phyloP scores from a whole-genome alignment of 2,888 invertebrate species.

The Diloba caeruleocephala region DNA sequence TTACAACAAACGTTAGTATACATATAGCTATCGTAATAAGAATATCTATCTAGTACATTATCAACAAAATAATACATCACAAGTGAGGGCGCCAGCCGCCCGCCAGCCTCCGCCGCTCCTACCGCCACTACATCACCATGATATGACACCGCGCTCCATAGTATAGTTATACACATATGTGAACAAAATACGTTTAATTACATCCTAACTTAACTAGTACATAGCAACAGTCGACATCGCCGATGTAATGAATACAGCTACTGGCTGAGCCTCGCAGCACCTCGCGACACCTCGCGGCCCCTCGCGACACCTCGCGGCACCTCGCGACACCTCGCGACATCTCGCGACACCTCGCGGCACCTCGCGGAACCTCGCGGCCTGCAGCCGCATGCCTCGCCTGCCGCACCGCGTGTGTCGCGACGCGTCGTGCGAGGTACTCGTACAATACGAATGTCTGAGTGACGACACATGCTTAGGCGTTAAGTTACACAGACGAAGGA shows the following conservation, averaged over 20 bases:
- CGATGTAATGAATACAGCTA: background rate
- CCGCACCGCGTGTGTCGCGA: background rate
- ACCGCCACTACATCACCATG: slow-evolving; percentile 73
- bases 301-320: background rate
- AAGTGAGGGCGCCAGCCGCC: slow-evolving; percentile 22
- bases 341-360: background rate
- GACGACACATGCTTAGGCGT: slow-evolving; percentile 19
- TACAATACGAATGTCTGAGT: slow-evolving; percentile 1
- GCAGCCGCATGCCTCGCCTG: background rate
- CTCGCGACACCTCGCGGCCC: background rate
- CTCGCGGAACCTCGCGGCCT: background rate
- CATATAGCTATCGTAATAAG: slow-evolving; percentile 69
- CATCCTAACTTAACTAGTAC: slow-evolving; percentile 38
- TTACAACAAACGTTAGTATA: slow-evolving; percentile 66
- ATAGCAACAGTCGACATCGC: slow-evolving; percentile 39
- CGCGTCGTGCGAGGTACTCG: background rate
- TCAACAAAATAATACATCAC: slow-evolving; percentile 68
- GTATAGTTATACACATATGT: slow-evolving; percentile 31
- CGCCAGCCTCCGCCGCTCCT: slow-evolving; percentile 13
- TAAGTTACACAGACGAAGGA: slow-evolving; percentile 20
- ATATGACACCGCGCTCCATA: slow-evolving; percentile 78
- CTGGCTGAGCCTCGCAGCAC: background rate
- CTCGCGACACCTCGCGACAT: background rate
- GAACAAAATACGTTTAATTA: slow-evolving; percentile 43
- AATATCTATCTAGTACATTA: slow-evolving; percentile 68